A percentile compares a stretch with the other conserved stretches of the same genome.
Conservation (phyloP, 2,113 vertebrate genomes). For the Leucosticte australis region DNA sequence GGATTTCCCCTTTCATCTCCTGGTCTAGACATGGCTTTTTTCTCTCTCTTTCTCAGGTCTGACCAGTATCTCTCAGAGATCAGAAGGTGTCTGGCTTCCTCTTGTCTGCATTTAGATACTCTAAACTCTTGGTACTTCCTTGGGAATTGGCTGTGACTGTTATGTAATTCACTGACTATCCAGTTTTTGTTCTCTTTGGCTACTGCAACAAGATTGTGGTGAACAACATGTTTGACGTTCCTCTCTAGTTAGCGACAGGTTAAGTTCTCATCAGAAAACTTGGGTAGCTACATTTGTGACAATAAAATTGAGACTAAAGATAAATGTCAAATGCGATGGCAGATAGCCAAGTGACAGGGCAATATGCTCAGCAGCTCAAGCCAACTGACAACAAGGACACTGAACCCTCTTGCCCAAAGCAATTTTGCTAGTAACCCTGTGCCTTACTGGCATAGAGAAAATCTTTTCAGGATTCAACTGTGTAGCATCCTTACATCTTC, state of each 20-base stretch:
- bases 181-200: not conserved
- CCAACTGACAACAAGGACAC: not conserved
- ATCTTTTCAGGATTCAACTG: not conserved
- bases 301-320: not conserved
- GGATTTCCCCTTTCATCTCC: not conserved
- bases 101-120: not conserved
- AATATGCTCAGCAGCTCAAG: not conserved
- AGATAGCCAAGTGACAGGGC: not conserved
- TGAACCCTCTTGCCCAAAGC: not conserved
- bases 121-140: not conserved
- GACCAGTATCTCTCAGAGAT: slow-evolving; percentile 14
- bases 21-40: not conserved
- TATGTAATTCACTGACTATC: not conserved
- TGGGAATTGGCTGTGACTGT: not conserved
- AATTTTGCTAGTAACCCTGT: not conserved
- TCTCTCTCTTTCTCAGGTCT: not conserved
- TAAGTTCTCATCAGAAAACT: not conserved
- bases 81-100: slow-evolving; percentile 19
- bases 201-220: not conserved
- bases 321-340: not conserved
- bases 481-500: not conserved
- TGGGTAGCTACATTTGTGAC: not conserved
- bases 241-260: not conserved
- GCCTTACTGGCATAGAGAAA: not conserved
- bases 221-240: not conserved